phyloP scores from a whole-genome alignment of 1,140 invertebrate genomes.

The Saxidomus purpurata region DNA sequence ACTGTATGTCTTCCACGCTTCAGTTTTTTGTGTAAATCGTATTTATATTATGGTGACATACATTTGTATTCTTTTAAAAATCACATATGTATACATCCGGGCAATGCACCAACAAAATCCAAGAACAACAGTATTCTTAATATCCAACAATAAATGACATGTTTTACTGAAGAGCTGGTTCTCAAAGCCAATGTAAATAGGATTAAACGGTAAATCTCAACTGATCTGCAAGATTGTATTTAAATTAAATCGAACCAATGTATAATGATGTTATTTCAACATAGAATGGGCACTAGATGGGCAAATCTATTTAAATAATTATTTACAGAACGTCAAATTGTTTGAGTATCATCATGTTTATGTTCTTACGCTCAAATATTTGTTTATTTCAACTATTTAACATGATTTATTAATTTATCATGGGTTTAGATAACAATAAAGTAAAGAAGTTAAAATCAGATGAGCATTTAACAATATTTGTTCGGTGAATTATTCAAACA shows the following conservation, averaged over 20 bases:
- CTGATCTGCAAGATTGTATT: constrained; percentile 34
- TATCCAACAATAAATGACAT: constrained; percentile 1
- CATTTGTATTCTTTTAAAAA: too few relatives aligned
- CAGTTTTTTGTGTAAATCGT: too few relatives aligned
- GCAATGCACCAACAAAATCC: constrained; percentile 10
- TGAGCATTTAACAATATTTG: constrained; percentile 64
- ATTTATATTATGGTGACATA: too few relatives aligned
- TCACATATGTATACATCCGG: too few relatives aligned
- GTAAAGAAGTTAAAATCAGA: constrained; percentile 43
- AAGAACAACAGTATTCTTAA: neutral
- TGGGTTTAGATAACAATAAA: constrained; percentile 63
- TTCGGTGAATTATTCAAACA: constrained; percentile 59
- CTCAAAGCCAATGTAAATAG: constrained; percentile 24
- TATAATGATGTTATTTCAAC: constrained; percentile 58
- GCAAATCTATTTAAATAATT: constrained; percentile 64
- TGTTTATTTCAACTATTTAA: constrained; percentile 66
- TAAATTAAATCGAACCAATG: constrained; percentile 37
- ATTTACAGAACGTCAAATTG: constrained; percentile 66
- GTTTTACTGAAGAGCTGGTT: neutral
- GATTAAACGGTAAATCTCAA: constrained; percentile 1
- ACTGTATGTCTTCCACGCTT: too few relatives aligned
- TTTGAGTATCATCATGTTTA: constrained; percentile 58
- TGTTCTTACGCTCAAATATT: constrained; percentile 62
- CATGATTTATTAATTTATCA: constrained; percentile 68
- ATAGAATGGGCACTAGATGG: constrained; percentile 2